Conservation (phyloP, 2,888 invertebrate species). For the Oscheius sp. region DNA sequence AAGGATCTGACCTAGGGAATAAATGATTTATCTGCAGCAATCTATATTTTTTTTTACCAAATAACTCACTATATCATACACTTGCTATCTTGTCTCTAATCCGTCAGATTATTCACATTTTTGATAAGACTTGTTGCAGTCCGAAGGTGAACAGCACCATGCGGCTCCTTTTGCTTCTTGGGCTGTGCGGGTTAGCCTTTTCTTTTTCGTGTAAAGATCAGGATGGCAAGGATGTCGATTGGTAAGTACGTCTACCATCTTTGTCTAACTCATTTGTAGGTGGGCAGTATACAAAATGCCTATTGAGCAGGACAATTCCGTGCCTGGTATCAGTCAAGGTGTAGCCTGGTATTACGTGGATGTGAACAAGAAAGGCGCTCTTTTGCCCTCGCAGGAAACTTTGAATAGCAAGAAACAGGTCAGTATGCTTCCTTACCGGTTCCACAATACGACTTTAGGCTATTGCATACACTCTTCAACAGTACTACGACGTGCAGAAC, state of each 20-base stretch:
- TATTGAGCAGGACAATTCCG: constrained; percentile 53
- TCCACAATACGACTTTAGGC: constrained; percentile 43
- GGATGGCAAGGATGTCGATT: constrained; percentile 62
- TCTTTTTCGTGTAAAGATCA: constrained; percentile 67
- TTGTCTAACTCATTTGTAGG: constrained; percentile 41
- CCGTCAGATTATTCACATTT: no score
- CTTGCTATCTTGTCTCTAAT: no score
- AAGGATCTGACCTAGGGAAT: no score
- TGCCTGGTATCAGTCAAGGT: constrained; percentile 55
- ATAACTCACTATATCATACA: no score
- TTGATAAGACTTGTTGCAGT: no score
- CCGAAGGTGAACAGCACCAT: no score
- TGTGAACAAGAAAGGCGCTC: constrained; percentile 53
- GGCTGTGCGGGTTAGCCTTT: background rate
- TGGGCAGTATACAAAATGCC: constrained; percentile 67
- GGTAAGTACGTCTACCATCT: constrained; percentile 43
- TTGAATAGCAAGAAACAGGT: constrained; percentile 58
- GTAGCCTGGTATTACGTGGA: constrained; percentile 67
- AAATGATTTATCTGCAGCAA: no score
- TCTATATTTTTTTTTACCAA: no score
- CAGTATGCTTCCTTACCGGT: background rate
- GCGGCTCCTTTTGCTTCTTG: constrained; percentile 2
- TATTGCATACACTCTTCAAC: constrained; percentile 64
- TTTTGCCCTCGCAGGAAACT: constrained; percentile 55
- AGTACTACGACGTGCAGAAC: constrained; percentile 57